Conservation (phyloP, 2,113 vertebrate species). For the Tragulus kanchil region DNA sequence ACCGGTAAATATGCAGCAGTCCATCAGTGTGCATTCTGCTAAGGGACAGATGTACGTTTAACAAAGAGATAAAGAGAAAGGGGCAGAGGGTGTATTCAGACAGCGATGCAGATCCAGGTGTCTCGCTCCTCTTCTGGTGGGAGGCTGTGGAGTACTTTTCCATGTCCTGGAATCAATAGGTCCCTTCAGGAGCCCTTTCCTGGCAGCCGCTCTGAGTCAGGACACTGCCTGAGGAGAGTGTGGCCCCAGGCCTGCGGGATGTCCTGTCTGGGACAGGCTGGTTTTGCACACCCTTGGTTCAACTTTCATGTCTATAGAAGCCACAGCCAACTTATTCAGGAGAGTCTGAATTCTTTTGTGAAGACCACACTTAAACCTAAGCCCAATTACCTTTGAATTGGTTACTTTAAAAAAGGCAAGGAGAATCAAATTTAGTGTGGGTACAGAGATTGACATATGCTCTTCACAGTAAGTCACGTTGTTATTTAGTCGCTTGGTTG, state of each 20-base stretch:
- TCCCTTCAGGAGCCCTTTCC: constrained; percentile 54
- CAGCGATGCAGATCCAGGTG: not conserved
- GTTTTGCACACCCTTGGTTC: not conserved
- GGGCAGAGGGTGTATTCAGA: not conserved
- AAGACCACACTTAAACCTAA: not conserved
- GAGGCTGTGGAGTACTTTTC: constrained; percentile 50
- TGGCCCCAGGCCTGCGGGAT: not conserved
- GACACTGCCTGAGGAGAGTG: not conserved
- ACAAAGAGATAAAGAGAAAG: constrained; percentile 7
- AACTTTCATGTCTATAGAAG: constrained; percentile 15
- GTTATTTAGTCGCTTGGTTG: not conserved
- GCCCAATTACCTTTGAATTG: not conserved
- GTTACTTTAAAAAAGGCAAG: not conserved
- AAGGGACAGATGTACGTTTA: not conserved
- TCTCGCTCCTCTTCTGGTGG: not conserved
- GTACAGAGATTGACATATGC: not conserved
- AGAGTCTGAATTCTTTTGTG: constrained; percentile 28
- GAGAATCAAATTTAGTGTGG: not conserved
- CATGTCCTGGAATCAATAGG: constrained; percentile 45
- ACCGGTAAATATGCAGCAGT: not conserved
- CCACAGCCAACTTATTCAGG: not conserved
- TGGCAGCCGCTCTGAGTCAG: not conserved
- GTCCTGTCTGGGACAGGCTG: not conserved
- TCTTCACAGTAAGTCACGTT: not conserved
- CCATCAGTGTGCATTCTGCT: not conserved